Evolutionary conservation across 2,797 vertebrate genomes (phyloP).

Genomic region (Rachycentron canadum): DNA sequence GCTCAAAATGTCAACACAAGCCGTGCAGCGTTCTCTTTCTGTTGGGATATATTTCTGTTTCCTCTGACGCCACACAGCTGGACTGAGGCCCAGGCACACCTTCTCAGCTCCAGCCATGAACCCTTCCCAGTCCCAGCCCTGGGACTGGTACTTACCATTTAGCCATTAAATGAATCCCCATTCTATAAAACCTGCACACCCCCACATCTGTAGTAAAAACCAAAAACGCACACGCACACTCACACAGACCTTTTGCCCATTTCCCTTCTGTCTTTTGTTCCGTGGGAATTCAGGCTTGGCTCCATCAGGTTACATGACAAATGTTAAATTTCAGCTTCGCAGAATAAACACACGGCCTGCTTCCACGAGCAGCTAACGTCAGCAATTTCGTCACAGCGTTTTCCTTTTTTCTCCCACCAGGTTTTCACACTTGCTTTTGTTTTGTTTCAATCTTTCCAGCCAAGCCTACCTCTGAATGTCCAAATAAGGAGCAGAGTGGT

Average conservation of each 20-base stretch:
- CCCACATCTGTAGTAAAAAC: conserved; percentile 80
- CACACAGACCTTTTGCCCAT: conserved; percentile 59
- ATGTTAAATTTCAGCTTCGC: conserved; percentile 77
- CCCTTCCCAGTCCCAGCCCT: conserved; percentile 67
- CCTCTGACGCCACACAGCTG: conserved; percentile 80
- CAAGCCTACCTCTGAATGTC: conserved; percentile 53
- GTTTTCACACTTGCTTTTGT: conserved; percentile 69
- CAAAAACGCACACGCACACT: conserved; percentile 25
- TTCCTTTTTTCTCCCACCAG: conserved; percentile 22
- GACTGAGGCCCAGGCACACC: conserved; percentile 74
- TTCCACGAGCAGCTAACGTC: conserved; percentile 77
- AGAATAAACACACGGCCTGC: conserved; percentile 81
- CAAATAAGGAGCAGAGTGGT: conserved; percentile 38
- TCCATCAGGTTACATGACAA: conserved; percentile 82
- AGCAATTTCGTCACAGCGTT: conserved; percentile 79
- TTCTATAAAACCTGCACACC: conserved; percentile 80
- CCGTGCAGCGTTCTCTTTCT: conserved; percentile 43
- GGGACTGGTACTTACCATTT: conserved; percentile 82
- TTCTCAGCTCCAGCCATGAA: conserved; percentile 70
- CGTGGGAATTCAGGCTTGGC: conserved; percentile 73
- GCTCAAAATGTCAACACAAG: conserved; percentile 57
- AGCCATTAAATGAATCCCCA: conserved; percentile 82
- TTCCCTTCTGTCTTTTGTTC: conserved; percentile 71
- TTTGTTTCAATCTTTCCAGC: conserved; percentile 71
- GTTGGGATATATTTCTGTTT: conserved; percentile 67